Evolutionary conservation across 2,797 vertebrate species (phyloP), one percentile per base, ranked within the genome.

Genomic region (Fistularia tabacaria): DNA sequence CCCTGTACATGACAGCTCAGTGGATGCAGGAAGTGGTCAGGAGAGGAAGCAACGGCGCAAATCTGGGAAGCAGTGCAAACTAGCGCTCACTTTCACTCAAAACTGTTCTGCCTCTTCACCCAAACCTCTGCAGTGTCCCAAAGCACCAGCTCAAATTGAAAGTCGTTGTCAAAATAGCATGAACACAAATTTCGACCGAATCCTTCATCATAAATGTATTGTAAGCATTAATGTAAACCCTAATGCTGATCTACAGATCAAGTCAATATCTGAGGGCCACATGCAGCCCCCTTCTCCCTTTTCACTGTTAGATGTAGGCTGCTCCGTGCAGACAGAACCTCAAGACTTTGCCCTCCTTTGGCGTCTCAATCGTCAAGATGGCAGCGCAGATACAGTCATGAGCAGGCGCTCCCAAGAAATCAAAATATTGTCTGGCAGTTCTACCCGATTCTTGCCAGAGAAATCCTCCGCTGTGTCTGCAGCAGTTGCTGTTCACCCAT

Each of bases 271-370:
- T 11, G 57, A 74, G 12, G 10, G 55, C 10, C 48, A 14, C 3
- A 51, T 15, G 11, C 71, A 44, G 43, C 50, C 12, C 7, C 46
- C 51, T 7, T 42, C 54, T 6, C 13, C 53, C 25, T 11, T 13
- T 53, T 36, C 46, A 44, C 10, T 13, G 36, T 14, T 36, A 40
- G 73, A 66, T 36, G 12, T 54, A 43, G 62, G 6, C 54, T 53
- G 54, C 51, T 71, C 67, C 76, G 68, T 11, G 8, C 97, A 99
- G 76, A 97, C 97, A 1, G 92, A 95, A 64, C 89, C 96, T 38
- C 91, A 90, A 58, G 94, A 97, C 79, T 97, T 98, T 80, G 93
- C 93, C 59, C 67, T 95, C 0, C 80, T 96, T 36, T 98, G 97
- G 97, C 93, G 93, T 68, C 76, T 98, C 49, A 92, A 93, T 83